These are phyloP conservation scores for Trachelus stipa DNA, from an alignment of 2,888 invertebrate species.

Conservation along the genomic window DNA sequence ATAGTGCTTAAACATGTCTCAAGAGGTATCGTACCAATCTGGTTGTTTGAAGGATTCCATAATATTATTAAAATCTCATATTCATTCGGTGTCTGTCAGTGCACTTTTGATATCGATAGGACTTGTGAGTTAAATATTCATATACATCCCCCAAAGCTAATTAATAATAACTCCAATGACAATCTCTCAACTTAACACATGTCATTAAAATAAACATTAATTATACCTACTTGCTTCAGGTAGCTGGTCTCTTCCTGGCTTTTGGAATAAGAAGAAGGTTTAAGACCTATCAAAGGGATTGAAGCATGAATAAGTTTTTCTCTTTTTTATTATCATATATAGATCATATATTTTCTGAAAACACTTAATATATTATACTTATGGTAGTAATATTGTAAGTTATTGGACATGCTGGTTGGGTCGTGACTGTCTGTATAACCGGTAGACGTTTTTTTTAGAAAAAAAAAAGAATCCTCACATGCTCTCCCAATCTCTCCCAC, in stretches of 20 bases:
- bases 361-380: slow-evolving; percentile 62
- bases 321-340: slow-evolving; percentile 61
- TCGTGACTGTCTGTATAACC: slow-evolving; percentile 33
- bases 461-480: not conserved
- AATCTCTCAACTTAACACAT: too few relatives aligned
- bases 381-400: slow-evolving; percentile 57
- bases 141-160: not conserved
- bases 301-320: slow-evolving; percentile 33
- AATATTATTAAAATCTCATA: slow-evolving; percentile 45
- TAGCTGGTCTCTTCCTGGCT: slow-evolving; percentile 38
- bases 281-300: slow-evolving; percentile 31
- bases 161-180: not conserved
- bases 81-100: slow-evolving; percentile 42
- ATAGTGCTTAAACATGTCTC: slow-evolving; percentile 47
- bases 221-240: slow-evolving; percentile 20
- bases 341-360: slow-evolving; percentile 61
- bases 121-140: slow-evolving; percentile 35
- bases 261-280: slow-evolving; percentile 37
- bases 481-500: not conserved
- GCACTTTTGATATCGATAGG: slow-evolving; percentile 38
- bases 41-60: slow-evolving; percentile 46
- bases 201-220: not conserved
- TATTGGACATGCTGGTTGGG: slow-evolving; percentile 51
- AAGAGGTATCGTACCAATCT: slow-evolving; percentile 41
- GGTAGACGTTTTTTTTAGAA: slow-evolving; percentile 23